Evolutionary conservation across 2,888 invertebrate genomes (phyloP), one percentile per base, ranked within the genome.

Genomic region (Cryptops parisi): DNA sequence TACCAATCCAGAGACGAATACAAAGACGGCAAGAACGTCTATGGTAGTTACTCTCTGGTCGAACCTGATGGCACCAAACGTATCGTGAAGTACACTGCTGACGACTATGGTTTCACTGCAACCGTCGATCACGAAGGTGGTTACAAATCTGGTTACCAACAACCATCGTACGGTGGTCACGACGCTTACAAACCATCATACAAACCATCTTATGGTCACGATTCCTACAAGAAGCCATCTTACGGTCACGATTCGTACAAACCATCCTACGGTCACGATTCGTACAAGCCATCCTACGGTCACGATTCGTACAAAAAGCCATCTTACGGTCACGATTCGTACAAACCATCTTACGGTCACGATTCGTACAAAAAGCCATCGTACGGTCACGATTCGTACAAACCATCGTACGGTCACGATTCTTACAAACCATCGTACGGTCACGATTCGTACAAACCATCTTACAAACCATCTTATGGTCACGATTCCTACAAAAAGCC

Each of bases 171-270:
- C 45, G 22, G 23, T 45, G 47, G 17, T 24, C n/a, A 44, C 24
- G 15, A 46, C 25, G 46, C n/a, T 12, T 44, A 44, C 44, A 44
- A 44, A n/a, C n/a, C n/a, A n/a, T n/a, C n/a, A n/a, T n/a, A n/a
- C n/a, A 19, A 44, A 19, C 17, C 21, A 12, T 23, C 23, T 21
- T 44, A 44, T 24, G 44, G 21, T 44, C 21, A 44, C n/a, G 44
- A 19, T 3, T 9, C 22, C 12, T n/a, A 44, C 9, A 19, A 44
- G 19, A 44, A 44, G 24, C 44, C 44, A 22, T 23, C 23, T n/a
- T 44, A 44, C 21, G 44, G 21, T 15, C n/a, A 44, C 41, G 41
- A 44, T 46, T 25, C 24, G 25, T 24, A 46, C 24, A 46, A 46
- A 27, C n/a, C n/a, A n/a, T n/a, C n/a, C n/a, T n/a, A n/a, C n/a